Conservation (phyloP, 2,113 vertebrate species). For the Corythornis madagascariensis region DNA sequence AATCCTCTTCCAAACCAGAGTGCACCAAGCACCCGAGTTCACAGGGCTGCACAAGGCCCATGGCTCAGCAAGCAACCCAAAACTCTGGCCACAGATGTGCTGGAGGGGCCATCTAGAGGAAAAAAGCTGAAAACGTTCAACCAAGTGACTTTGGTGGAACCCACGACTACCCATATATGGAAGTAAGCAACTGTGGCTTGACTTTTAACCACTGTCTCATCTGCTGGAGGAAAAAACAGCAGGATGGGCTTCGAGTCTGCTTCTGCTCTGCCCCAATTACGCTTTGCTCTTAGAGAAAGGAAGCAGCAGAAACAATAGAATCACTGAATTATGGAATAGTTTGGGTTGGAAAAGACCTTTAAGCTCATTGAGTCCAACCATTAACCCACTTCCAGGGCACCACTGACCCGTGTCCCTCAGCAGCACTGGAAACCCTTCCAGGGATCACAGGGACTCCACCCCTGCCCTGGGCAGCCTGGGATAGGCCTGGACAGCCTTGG, state of each 20-base stretch:
- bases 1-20: background rate
- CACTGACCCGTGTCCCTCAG: too few relatives aligned
- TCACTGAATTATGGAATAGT: background rate
- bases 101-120: conserved; percentile 69
- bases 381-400: too few relatives aligned
- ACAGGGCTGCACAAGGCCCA: background rate
- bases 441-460: too few relatives aligned
- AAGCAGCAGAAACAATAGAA: background rate
- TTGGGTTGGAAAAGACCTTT: background rate
- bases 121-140: conserved; percentile 32
- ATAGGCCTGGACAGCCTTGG: too few relatives aligned
- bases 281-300: background rate
- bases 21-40: background rate
- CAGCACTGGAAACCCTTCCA: too few relatives aligned
- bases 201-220: conserved; percentile 17
- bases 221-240: background rate
- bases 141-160: background rate
- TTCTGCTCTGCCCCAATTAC: background rate
- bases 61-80: background rate
- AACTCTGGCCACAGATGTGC: background rate
- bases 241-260: background rate
- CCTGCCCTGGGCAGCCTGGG: too few relatives aligned
- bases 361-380: too few relatives aligned
- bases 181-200: conserved; percentile 1
- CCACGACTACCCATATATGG: conserved; percentile 58